Evolutionary conservation across 1,140 invertebrate genomes (phyloP), one percentile per base, ranked within the genome.

Genomic region (Phenacoccus solenopsis): DNA sequence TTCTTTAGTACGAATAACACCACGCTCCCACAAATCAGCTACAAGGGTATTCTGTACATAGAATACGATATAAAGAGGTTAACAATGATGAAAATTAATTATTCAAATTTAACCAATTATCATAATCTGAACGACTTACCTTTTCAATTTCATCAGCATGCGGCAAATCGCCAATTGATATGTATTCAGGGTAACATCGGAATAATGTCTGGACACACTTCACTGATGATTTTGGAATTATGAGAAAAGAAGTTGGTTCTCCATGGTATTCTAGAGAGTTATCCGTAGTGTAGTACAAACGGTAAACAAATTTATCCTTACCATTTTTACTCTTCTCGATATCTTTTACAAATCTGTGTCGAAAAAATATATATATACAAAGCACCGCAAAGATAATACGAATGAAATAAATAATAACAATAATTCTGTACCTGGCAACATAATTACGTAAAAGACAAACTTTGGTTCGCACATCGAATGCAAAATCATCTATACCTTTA

Each of bases 231-330:
- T 74, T 73, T 27, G 78, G 73, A 56, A 86, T 76, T 67, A 84
- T 81, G 30, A 86, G 71, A 74, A 77, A 85, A 71, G 83, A 80
- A 20, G 80, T 76, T 49, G 85, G 82, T 67, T 80, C 77, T 25
- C 78, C 82, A 73, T 83, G 83, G 73, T 84, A 85, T 67, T 82
- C 75, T 20, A 81, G 73, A 0, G 80, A 78, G 76, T 87, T 87
- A 70, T 84, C 84, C 10, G 82, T 67, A 49, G 75, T 79, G 74
- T 85, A 80, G 73, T 86, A 87, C 10, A 86, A 72, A 12, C 80
- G 74, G 16, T 82, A 24, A 64, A 73, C 70, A 5, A 49, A 7
- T 22, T 49, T 28, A 27, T 38, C 21, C 38, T 28, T n/a, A 4
- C 24, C 32, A 25, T n/a, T 56, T 69, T 71, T 28, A 27, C 67